phyloP scores from a whole-genome alignment of 2,113 vertebrate genomes.

The Heterocephalus glaber region DNA sequence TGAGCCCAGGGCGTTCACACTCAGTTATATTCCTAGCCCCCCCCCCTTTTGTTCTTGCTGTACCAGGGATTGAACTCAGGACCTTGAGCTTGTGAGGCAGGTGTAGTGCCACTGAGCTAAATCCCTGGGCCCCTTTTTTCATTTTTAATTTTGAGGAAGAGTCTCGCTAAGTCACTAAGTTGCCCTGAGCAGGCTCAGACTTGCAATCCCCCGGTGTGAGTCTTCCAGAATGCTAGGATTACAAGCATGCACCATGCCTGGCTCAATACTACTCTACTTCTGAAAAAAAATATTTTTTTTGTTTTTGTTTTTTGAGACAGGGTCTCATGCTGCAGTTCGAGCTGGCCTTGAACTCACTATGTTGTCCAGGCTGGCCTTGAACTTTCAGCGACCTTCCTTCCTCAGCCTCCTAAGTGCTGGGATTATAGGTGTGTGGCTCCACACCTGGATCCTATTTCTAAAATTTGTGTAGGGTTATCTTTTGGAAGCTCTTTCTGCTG shows the following conservation, averaged over 20 bases:
- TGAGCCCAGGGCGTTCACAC: background rate
- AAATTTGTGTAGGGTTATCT: conserved; percentile 9
- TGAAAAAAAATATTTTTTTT: background rate
- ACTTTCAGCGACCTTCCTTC: background rate
- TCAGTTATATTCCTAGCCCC: background rate
- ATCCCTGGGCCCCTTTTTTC: background rate
- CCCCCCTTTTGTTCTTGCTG: too few species aligned
- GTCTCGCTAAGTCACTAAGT: background rate
- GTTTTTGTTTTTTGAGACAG: background rate
- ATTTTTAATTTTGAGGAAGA: background rate
- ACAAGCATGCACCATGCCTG: background rate
- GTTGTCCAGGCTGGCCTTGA: background rate
- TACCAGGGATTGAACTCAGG: too few species aligned
- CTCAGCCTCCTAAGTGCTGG: background rate
- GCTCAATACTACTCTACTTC: background rate
- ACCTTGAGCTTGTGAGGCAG: too few species aligned
- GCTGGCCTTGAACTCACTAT: background rate
- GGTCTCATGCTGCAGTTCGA: too few species aligned
- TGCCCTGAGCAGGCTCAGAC: background rate
- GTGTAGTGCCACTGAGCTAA: too few species aligned
- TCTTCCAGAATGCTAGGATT: background rate
- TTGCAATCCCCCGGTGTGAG: background rate
- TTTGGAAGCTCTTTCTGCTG: background rate
- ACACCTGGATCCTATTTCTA: background rate
- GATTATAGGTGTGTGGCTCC: background rate